Evolutionary conservation across 2,113 vertebrate genomes (phyloP), one percentile per base, ranked within the genome.

Genomic region (Ameiurus melas): DNA sequence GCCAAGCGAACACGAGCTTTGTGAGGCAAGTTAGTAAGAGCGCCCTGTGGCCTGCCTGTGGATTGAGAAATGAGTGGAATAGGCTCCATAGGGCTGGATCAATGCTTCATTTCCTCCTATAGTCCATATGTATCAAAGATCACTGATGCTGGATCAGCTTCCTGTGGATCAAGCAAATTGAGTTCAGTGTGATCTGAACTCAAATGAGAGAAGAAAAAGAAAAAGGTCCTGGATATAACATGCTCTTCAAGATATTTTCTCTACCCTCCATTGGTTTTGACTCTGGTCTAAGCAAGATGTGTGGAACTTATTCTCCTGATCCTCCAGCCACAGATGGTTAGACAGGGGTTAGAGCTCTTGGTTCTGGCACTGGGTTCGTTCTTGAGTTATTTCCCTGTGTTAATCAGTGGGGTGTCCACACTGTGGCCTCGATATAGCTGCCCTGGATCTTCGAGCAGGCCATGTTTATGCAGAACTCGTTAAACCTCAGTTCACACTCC

Each of bases 271-370:
- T 70, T 9, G 9, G 43, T 16, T 81, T 66, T 25, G 53, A 36
- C 6, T 14, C 10, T 36, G 30, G 36, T 68, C 75, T 55, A 17
- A 55, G 39, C 19, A 60, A 83, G 36, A 89, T 84, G 70, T 89
- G 68, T 60, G 81, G 73, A 78, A 85, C 60, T 85, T 62, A 80
- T 58, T 66, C 68, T 84, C 86, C 30, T 64, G 47, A 62, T 86
- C 73, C 53, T 83, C 30, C n/a, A 58, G 75, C 60, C 25, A 83
- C 90, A 90, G 89, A 89, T 90, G 89, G 90, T 70, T 86, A 78
- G 88, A 87, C 86, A 62, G 53, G 22, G 85, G 87, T 90, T 86
- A 87, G 84, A 85, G 88, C 60, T 66, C 88, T 91, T 55, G 83
- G 87, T 60, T 77, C 75, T 92, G 90, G 87, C 90, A 84, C 39